phyloP scores from a whole-genome alignment of 2,888 invertebrate species.

The Clanis bilineata region DNA sequence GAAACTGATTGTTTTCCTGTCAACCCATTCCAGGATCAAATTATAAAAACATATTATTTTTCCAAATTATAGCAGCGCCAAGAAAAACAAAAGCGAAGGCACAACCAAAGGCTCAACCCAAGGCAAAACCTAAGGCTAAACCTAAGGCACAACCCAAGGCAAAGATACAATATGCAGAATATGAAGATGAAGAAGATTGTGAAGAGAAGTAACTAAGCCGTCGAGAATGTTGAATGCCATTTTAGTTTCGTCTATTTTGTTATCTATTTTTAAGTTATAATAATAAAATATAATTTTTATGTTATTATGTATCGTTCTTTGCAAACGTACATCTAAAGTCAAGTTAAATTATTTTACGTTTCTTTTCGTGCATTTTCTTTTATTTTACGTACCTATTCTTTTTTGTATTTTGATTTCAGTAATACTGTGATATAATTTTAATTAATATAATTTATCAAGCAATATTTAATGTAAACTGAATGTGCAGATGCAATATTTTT shows the following conservation, averaged over 20 bases:
- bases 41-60: constrained; percentile 22
- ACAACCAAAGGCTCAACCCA: constrained; percentile 23
- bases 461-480: neutral
- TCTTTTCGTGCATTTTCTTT: neutral
- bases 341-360: neutral
- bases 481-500: neutral
- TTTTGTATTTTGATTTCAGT: neutral
- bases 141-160: constrained; percentile 43
- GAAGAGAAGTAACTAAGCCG: constrained; percentile 43
- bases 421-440: neutral
- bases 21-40: too few species aligned
- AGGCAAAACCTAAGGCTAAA: constrained; percentile 42
- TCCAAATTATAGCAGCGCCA: neutral
- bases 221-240: constrained; percentile 38
- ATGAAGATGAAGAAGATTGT: constrained; percentile 41
- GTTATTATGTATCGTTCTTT: neutral
- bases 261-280: constrained; percentile 19
- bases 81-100: constrained; percentile 5
- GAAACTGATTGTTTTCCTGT: too few species aligned
- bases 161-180: constrained; percentile 43
- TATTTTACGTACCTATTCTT: neutral
- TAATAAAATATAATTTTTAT: neutral
- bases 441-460: neutral
- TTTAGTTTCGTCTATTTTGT: constrained; percentile 32
- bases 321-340: neutral